These are phyloP conservation scores for Chromoteleia sp. DNA, from an alignment of 2,888 invertebrate genomes.

Conservation along the genomic window DNA sequence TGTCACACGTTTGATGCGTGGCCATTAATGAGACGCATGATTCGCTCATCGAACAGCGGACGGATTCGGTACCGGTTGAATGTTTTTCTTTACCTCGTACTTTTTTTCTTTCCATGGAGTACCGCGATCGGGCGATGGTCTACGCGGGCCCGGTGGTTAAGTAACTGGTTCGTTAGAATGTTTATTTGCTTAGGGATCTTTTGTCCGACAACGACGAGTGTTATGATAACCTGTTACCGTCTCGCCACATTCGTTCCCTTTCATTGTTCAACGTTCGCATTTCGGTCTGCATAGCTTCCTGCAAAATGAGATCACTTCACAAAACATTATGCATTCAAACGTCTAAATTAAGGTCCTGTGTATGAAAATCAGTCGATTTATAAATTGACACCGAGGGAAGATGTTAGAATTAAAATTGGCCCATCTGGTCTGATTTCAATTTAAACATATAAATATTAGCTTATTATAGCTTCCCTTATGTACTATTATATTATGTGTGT, in stretches of 20 bases:
- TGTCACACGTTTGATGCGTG: conserved; percentile 73
- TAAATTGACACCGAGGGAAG: conserved; percentile 23
- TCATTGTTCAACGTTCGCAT: conserved; percentile 70
- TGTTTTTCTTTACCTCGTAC: conserved; percentile 73
- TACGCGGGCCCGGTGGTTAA: conserved; percentile 76
- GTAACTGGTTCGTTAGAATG: conserved; percentile 84
- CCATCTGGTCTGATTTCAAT: conserved; percentile 14
- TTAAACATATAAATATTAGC: conserved; percentile 20
- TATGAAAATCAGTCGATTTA: conserved; percentile 45
- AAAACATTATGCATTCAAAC: conserved; percentile 47
- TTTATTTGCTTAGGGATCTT: conserved; percentile 83
- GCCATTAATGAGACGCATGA: conserved; percentile 74
- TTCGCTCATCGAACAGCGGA: conserved; percentile 48
- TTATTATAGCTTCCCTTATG: no score
- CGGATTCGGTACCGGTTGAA: conserved; percentile 65
- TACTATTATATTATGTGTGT: conserved; percentile 5
- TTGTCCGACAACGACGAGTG: conserved; percentile 81
- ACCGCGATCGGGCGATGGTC: conserved; percentile 73
- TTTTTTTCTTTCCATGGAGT: conserved; percentile 38
- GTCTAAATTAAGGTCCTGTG: conserved; percentile 25
- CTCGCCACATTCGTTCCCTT: conserved; percentile 73
- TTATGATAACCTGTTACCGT: conserved; percentile 83
- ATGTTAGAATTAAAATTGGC: not conserved
- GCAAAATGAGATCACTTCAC: conserved; percentile 56
- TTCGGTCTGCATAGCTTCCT: conserved; percentile 51